Conservation (phyloP, 1,140 invertebrate genomes). For the Musca vetustissima region DNA sequence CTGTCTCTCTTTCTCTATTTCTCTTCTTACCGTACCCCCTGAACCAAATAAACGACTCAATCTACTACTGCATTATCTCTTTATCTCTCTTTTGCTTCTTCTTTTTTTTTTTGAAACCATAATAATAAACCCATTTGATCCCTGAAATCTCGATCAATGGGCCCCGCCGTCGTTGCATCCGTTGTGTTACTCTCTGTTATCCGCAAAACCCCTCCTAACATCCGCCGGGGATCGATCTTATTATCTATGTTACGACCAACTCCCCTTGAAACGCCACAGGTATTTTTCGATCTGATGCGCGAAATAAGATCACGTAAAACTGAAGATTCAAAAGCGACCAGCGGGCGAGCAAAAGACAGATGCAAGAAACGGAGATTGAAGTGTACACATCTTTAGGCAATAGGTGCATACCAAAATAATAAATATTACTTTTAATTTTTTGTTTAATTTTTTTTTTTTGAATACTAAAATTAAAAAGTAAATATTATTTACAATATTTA, state of each 20-base stretch:
- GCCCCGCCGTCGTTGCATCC: too few relatives aligned
- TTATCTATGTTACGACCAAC: too few relatives aligned
- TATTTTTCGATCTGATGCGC: conserved; percentile 98
- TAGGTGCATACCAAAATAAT: conserved; percentile 49
- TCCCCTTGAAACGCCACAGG: conserved; percentile 67
- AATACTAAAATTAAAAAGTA: too few relatives aligned
- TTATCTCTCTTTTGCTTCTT: background rate
- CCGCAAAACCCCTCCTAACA: too few relatives aligned
- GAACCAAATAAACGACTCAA: background rate
- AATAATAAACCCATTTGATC: too few relatives aligned
- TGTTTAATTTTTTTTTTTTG: background rate
- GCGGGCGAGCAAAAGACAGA: conserved; percentile 86
- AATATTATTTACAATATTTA: too few relatives aligned
- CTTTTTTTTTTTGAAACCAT: too few relatives aligned
- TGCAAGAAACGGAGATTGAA: conserved; percentile 89
- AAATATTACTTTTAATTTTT: background rate
- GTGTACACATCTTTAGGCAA: conserved; percentile 86
- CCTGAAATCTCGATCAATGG: too few relatives aligned
- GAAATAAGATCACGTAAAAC: conserved; percentile 94
- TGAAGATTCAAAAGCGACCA: conserved; percentile 88
- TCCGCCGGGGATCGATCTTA: too few relatives aligned
- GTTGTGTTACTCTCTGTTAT: too few relatives aligned
- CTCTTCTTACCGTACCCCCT: conserved; percentile 7
- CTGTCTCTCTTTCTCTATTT: background rate
- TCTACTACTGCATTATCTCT: background rate